Base-by-base conservation (phyloP, 1,140 invertebrate genomes). In the Potamilus streckersoni region DNA sequence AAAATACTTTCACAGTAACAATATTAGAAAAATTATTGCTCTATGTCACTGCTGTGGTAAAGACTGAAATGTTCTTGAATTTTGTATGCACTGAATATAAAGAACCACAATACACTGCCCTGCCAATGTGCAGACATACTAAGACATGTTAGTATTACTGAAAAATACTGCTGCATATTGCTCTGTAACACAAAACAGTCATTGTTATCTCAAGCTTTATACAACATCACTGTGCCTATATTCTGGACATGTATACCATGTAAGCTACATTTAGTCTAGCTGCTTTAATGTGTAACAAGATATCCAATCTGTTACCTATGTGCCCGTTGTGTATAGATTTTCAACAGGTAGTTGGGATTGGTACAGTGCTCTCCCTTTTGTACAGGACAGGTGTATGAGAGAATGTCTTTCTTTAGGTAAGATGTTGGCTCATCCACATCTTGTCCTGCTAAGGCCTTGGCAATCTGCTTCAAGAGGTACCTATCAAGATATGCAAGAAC, bases 401-500 rank as follows among this genome's bases (percentile, higher is more conserved):
- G n/a, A 38, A 74, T 57, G 61, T 79, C 77, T 17, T 62, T 64
- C 62, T 79, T 78, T 71, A 81, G 74, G 60, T 81, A 81, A n/a
- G 74, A 65, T n/a, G 78, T 66, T n/a, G 63, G 59, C 12, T 74
- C 72, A n/a, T 71, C 63, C 19, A 73, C 69, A 31, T 65, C 61
- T 19, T 71, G 74, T 1, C 80, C 80, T 11, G 78, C 76, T 20
- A 81, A 72, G 0, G 74, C 78, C 67, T 77, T 76, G 11, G 80
- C 77, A 63, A 81, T 78, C 65, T 81, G 80, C 66, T 81, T 81
- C 80, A 81, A 79, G 23, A 81, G 68, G 68, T 81, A 81, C 60
- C 80, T 81, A 67, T 4, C 71, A 58, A n/a, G 58, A 16, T 20
- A 65, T 1, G 31, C 14, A 65, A 19, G 60, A 61, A 61, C 6